Base-by-base conservation (phyloP, 1,140 invertebrate species). In the Bursaphelenchus mucronatus region DNA sequence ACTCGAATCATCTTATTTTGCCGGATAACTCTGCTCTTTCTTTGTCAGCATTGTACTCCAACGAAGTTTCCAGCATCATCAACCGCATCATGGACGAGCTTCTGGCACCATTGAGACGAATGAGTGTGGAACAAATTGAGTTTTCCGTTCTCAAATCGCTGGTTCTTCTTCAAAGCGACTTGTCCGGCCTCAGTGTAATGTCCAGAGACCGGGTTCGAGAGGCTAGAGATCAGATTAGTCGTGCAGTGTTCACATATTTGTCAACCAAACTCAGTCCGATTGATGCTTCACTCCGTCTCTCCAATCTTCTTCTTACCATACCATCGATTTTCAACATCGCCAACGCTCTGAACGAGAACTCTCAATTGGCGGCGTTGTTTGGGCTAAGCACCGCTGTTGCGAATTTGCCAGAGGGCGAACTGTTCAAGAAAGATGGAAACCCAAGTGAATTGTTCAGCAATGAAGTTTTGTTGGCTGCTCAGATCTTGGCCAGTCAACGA, bases 221-320 rank as follows among this genome's bases (percentile, higher is more conserved):
- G n/a, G 47, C 73, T 7, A 62, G 75, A 40, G 75, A 79, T 63
- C 52, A 58, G 15, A 51, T 79, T 45, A 47, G 74, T 8, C 71
- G 70, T n/a, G 71, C 75, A 19, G 58, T 77, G 9, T 79, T 79
- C 68, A 53, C 62, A 41, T 71, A 74, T 49, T 51, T 77, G 44
- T 45, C 51, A 19, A 49, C 67, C 8, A 67, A 44, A 19, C 63
- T 69, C 30, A 58, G 56, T 19, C 40, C 65, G 7, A 44, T 58
- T n/a, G 76, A 76, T 45, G 70, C 74, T 43, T 66, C 61, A 11
- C 66, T 77, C 13, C 63, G 76, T 57, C 67, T 76, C 11, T 68
- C 63, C n/a, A 75, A 64, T 45, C 69, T 77, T 49, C 65, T 79
- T 6, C 69, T 77, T 67, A 57, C 76, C 43, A 44, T 77, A 11